Evolutionary conservation across 2,797 vertebrate genomes (phyloP), one percentile per base, ranked within the genome.

Genomic region (Synanceia verrucosa): DNA sequence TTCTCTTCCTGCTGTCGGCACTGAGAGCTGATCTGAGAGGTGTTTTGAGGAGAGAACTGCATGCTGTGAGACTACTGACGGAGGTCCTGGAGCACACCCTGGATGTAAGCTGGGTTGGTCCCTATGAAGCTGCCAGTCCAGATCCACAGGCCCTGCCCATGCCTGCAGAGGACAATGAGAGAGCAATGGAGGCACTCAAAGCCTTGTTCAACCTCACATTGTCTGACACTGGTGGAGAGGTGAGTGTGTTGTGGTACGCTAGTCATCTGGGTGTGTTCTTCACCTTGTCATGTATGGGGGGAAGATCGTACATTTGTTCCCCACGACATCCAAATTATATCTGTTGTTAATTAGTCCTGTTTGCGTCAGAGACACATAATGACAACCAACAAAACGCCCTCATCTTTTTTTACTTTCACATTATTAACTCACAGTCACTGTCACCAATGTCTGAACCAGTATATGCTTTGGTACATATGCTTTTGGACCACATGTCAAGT

Each of bases 181-280:
- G 94, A 80, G 93, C 95, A 43, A 97, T 97, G 89, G 98, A 99
- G 86, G 95, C 96, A 6, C 93, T 99, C 66, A 99, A 99, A 93
- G 96, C 96, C 87, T 92, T 98, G 73, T 99, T 99, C 92, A 99
- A 99, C 90, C 96, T 99, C 81, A 99, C 98, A 0, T 94, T 99
- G 76, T 90, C 85, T 68, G 95, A 96, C 81, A 93, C 92, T 71
- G 94, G 91, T 86, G 95, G 95, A 39, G 85, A 98, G 96, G 97
- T 99, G 94, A 95, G 95, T 73, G 26, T 47, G 36, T 47, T 55
- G 23, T 19, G 47, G 6, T 0, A 47, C 1, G 3, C 5, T 23
- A 43, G n/a, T 60, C 8, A 29, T 34, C 12, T 33, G 2, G 44
- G 14, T n/a, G 29, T 36, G 10, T 36, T 24, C 1, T 41, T n/a